These are phyloP conservation scores for Chunga burmeisteri DNA, from an alignment of 2,113 vertebrate genomes.

Conservation along the genomic window DNA sequence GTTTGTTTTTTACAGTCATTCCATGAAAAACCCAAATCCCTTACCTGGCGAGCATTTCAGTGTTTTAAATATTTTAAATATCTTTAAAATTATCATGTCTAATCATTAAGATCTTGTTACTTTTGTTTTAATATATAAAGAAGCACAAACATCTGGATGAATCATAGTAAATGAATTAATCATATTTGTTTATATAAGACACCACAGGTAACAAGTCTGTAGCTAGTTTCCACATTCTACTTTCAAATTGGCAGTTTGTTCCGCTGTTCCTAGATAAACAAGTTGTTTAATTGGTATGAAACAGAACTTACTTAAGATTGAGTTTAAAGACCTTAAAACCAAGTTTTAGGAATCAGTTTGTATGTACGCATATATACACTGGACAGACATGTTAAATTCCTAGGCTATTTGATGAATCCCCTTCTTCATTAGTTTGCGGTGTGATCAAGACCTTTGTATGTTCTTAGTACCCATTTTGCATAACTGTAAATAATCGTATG, in stretches of 20 bases:
- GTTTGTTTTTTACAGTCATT: neutral
- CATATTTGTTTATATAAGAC: neutral
- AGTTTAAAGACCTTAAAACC: neutral
- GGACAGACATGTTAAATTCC: neutral
- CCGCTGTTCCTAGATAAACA: neutral
- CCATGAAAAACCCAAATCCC: neutral
- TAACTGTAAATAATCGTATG: neutral
- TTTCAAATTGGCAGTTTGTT: neutral
- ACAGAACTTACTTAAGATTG: neutral
- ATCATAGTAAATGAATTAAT: neutral
- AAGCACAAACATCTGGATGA: neutral
- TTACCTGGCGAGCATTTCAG: neutral
- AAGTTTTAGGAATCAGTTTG: neutral
- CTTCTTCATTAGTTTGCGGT: neutral
- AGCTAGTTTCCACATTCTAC: neutral
- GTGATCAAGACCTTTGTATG: neutral
- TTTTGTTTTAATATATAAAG: neutral
- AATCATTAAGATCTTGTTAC: neutral
- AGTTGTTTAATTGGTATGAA: neutral
- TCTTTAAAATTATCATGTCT: neutral
- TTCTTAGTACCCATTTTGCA: neutral
- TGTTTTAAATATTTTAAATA: slow-evolving; percentile 8
- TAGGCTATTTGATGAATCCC: neutral
- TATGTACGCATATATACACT: neutral
- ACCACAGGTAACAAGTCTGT: neutral